A percentile compares a stretch with the other conserved stretches of the same genome.
Conservation (phyloP, 92 coral and sea anemone species). For the Chrysogorgia sp. region DNA sequence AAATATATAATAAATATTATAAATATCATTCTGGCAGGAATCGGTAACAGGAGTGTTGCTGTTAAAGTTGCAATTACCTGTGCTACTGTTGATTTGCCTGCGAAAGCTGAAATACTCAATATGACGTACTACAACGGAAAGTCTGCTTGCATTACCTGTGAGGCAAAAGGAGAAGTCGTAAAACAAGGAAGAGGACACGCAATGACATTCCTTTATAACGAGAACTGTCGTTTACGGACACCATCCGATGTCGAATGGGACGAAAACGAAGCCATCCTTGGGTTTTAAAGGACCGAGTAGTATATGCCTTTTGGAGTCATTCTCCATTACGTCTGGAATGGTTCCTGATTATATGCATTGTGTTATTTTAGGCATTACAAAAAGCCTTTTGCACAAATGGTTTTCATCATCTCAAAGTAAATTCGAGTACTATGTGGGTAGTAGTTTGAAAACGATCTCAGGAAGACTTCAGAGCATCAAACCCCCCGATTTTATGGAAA, state of each 20-base stretch:
- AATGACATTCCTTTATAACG: conserved; percentile 48
- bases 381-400: conserved; percentile 56
- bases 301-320: conserved; percentile 16
- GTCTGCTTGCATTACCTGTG: conserved; percentile 52
- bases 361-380: conserved; percentile 59
- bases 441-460: conserved; percentile 48
- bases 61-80: conserved; percentile 40
- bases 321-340: conserved; percentile 56
- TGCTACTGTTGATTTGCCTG: conserved; percentile 51
- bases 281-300: conserved; percentile 46
- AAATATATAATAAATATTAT: conserved; percentile 40
- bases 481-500: conserved; percentile 66
- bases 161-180: conserved; percentile 53
- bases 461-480: conserved; percentile 30
- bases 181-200: conserved; percentile 63
- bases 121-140: conserved; percentile 64
- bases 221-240: conserved; percentile 46
- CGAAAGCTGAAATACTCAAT: conserved; percentile 50
- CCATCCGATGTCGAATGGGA: background rate
- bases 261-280: background rate
- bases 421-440: conserved; percentile 49
- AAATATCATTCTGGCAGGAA: conserved; percentile 2
- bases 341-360: conserved; percentile 72
- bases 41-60: background rate
- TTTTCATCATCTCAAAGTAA: conserved; percentile 57